These are phyloP conservation scores for Alloplasta piceator DNA, from an alignment of 2,888 invertebrate genomes.

Conservation along the genomic window DNA sequence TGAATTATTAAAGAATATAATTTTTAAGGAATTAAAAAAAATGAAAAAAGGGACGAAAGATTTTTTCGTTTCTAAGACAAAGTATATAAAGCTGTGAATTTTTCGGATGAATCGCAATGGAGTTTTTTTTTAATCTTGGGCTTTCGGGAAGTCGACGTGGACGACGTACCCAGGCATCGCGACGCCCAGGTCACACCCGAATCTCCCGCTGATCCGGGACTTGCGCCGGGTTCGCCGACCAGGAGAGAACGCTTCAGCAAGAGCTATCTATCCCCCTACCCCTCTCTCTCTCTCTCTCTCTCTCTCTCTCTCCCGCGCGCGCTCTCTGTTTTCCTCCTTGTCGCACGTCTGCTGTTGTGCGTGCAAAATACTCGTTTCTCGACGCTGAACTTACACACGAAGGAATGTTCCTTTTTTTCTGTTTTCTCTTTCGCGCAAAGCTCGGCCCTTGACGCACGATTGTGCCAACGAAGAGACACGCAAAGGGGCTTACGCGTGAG, in stretches of 20 bases:
- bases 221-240: slow-evolving; percentile 52
- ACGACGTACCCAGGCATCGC: slow-evolving; percentile 62
- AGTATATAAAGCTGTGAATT: neutral
- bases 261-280: neutral
- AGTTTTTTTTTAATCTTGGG: slow-evolving; percentile 32
- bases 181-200: slow-evolving; percentile 68
- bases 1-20: too few relatives aligned
- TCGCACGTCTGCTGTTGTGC: neutral
- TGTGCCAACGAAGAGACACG: neutral
- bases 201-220: slow-evolving; percentile 57
- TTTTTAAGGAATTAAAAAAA: too few relatives aligned
- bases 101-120: slow-evolving; percentile 13
- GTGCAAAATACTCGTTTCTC: neutral
- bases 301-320: slow-evolving; percentile 21
- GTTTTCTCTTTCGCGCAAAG: neutral
- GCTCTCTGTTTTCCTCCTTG: neutral
- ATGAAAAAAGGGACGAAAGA: too few relatives aligned
- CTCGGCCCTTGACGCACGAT: neutral
- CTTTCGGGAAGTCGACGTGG: slow-evolving; percentile 45
- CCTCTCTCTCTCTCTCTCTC: slow-evolving; percentile 36
- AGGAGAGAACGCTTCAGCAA: slow-evolving; percentile 14
- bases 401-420: slow-evolving; percentile 5
- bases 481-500: neutral
- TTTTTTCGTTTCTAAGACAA: too few relatives aligned
- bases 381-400: neutral